Percentiles rank a stretch among this genome's conserved stretches.
Conservation (phyloP, 2,113 vertebrate genomes). For the Saguinus imperator region DNA sequence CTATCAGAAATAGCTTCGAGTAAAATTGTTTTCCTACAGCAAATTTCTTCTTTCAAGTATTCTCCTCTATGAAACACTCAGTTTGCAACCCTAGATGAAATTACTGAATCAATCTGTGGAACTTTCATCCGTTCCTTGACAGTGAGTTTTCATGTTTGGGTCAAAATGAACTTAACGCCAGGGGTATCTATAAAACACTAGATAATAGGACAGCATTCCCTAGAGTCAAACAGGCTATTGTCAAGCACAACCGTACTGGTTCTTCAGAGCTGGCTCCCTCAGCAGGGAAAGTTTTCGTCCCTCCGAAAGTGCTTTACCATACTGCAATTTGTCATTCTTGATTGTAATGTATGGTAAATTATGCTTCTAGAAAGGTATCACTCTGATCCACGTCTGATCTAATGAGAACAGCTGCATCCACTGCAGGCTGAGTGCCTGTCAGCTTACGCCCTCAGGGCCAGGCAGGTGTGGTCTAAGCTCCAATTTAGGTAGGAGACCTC, state of each 20-base stretch:
- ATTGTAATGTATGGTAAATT: constrained; percentile 37
- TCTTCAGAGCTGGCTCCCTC: background rate
- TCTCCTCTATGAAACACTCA: constrained; percentile 19
- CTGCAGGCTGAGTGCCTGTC: background rate
- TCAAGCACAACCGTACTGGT: background rate
- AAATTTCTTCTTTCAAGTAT: constrained; percentile 1
- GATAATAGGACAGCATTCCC: background rate
- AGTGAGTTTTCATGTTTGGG: background rate
- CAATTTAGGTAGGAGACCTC: constrained; percentile 52
- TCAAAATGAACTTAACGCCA: background rate
- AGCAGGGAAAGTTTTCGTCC: background rate
- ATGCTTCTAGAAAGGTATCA: background rate
- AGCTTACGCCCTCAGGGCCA: background rate
- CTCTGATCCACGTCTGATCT: constrained; percentile 46
- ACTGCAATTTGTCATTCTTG: background rate
- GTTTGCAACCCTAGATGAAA: background rate
- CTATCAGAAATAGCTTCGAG: constrained; percentile 23
- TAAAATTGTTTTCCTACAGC: constrained; percentile 7
- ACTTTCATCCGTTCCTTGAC: background rate
- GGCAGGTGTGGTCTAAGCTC: constrained; percentile 64
- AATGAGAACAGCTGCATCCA: constrained; percentile 16
- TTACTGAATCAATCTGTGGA: background rate
- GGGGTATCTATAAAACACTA: background rate
- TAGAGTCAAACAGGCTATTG: background rate
- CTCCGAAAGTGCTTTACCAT: background rate